These are phyloP conservation scores for Hydrolagus affinis DNA, from an alignment of 2,113 vertebrate species.

Conservation along the genomic window DNA sequence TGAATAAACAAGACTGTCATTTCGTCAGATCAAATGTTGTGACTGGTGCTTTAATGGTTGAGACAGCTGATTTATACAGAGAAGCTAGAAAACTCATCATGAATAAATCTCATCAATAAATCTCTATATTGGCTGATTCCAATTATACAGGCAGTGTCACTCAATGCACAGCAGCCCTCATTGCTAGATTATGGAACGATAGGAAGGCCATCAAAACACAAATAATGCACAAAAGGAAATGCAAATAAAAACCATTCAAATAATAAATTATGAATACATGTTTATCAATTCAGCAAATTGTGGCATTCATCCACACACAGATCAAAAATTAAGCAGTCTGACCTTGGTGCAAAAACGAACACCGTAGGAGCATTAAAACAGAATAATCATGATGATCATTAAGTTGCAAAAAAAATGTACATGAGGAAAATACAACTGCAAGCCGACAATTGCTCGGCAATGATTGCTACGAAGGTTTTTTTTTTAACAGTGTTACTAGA, in stretches of 20 bases:
- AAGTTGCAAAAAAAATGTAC: background rate
- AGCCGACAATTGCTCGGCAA: background rate
- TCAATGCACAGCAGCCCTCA: background rate
- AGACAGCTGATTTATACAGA: background rate
- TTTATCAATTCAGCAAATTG: background rate
- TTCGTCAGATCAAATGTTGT: background rate
- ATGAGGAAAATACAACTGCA: background rate
- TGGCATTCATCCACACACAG: background rate
- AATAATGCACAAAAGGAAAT: background rate
- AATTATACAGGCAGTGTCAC: background rate
- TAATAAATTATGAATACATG: background rate
- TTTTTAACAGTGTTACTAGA: background rate
- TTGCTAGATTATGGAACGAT: background rate
- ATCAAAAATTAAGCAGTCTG: background rate
- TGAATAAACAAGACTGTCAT: background rate
- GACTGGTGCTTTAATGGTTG: background rate
- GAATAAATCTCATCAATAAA: background rate
- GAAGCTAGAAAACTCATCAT: background rate
- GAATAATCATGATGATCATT: background rate
- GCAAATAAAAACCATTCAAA: conserved; percentile 6
- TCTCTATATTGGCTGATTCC: background rate
- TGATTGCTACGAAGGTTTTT: background rate
- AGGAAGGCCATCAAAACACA: background rate
- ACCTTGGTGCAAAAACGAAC: background rate
- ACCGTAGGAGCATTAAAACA: background rate